Conservation (phyloP, 2,888 invertebrate species). For the Calephelis perditalis region DNA sequence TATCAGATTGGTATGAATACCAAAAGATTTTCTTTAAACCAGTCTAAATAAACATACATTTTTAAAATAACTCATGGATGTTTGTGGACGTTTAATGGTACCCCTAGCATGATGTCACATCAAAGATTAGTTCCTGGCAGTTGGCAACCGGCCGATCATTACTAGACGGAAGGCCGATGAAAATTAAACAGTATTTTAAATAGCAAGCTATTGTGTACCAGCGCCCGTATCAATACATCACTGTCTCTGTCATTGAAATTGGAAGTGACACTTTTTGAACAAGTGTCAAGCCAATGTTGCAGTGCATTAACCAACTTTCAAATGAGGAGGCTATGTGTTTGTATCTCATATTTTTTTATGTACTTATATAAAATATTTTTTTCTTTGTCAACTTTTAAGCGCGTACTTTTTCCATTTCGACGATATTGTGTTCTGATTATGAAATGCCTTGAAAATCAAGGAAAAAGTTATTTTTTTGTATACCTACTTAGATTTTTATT, state of each 20-base stretch:
- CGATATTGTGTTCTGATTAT: too few relatives aligned
- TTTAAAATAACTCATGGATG: constrained; percentile 1
- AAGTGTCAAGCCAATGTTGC: not conserved
- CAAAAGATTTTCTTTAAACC: too few relatives aligned
- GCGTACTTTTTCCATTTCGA: too few relatives aligned
- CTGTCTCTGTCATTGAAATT: not conserved
- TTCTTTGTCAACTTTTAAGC: too few relatives aligned
- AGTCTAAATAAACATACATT: not conserved
- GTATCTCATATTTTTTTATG: too few relatives aligned
- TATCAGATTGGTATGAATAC: too few relatives aligned
- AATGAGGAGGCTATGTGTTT: too few relatives aligned
- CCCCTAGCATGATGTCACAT: constrained; percentile 10
- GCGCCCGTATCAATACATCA: not conserved
- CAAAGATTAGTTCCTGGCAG: constrained; percentile 12
- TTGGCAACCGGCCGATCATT: not conserved
- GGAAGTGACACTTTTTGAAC: not conserved
- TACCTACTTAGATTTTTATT: too few relatives aligned
- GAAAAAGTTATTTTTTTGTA: too few relatives aligned
- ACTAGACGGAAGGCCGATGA: constrained; percentile 11
- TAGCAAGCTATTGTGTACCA: constrained; percentile 10
- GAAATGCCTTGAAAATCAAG: too few relatives aligned
- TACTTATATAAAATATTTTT: too few relatives aligned
- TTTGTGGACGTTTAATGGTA: constrained; percentile 8
- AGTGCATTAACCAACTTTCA: not conserved
- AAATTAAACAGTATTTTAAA: constrained; percentile 12